phyloP scores from a whole-genome alignment of 2,797 vertebrate species.

The Chlorospingus semifuscus region DNA sequence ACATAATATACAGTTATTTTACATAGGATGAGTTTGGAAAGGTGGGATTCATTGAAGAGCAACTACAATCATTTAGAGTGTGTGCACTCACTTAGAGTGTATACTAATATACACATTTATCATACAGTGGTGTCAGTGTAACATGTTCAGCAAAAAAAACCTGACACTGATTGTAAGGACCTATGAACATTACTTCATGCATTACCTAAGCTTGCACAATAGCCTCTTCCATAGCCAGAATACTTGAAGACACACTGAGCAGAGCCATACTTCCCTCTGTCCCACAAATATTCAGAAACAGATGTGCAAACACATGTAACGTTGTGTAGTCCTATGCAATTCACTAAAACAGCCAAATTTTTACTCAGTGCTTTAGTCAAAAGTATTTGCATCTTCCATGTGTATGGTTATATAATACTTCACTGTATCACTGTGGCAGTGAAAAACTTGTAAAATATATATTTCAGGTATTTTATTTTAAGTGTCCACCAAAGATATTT shows the following conservation, averaged over 20 bases:
- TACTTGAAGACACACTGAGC: neutral
- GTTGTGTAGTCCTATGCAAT: neutral
- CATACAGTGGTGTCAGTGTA: neutral
- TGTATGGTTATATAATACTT: neutral
- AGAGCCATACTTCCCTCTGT: conserved; percentile 23
- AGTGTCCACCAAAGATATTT: neutral
- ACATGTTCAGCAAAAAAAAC: neutral
- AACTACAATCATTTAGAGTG: neutral
- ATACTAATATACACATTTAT: neutral
- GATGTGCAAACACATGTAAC: neutral
- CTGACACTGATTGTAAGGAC: neutral
- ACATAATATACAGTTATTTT: neutral
- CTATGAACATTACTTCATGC: neutral
- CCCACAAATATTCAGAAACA: neutral
- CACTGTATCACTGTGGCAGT: neutral
- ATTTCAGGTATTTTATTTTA: neutral
- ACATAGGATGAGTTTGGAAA: neutral
- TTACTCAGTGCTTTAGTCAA: neutral
- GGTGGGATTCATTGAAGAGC: neutral
- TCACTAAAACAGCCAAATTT: neutral
- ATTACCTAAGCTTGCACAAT: conserved; percentile 14
- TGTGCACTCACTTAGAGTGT: neutral
- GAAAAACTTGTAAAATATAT: neutral
- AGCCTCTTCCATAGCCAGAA: neutral
- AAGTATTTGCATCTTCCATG: neutral